Evolutionary conservation across 2,888 invertebrate genomes (phyloP).

Genomic region (Zonitis immaculata): DNA sequence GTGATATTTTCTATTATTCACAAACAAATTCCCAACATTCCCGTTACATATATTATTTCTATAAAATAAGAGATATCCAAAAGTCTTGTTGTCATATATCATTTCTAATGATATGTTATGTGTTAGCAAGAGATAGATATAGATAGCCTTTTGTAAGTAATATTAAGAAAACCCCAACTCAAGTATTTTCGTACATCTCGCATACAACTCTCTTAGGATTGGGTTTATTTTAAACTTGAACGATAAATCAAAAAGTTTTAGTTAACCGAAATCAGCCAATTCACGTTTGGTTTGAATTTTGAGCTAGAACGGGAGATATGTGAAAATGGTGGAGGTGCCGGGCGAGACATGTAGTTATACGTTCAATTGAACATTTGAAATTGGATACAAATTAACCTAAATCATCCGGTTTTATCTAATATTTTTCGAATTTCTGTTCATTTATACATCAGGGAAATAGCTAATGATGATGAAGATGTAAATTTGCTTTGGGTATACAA

Average conservation of each 20-base stretch:
- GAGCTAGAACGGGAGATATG: not conserved
- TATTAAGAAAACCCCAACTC: conserved; percentile 11
- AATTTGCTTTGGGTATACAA: not conserved
- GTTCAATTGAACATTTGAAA: not conserved
- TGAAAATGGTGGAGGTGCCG: conserved; percentile 11
- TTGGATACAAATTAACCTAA: not conserved
- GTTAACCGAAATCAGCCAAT: not conserved
- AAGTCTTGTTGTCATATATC: conserved; percentile 16
- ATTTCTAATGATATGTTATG: conserved; percentile 21
- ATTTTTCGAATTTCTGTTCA: not conserved
- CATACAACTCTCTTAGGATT: conserved; percentile 15
- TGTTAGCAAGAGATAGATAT: conserved; percentile 1
- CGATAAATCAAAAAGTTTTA: conserved; percentile 15
- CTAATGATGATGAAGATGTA: not conserved
- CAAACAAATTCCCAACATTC: not conserved
- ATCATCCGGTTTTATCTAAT: not conserved
- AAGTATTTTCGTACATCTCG: not conserved
- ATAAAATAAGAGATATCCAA: conserved; percentile 16
- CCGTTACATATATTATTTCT: conserved; percentile 3
- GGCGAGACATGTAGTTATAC: not conserved
- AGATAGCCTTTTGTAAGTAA: conserved; percentile 10
- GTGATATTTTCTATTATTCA: conserved; percentile 10
- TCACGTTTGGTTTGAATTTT: not conserved
- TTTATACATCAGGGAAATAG: not conserved
- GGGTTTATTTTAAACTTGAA: conserved; percentile 15